phyloP scores from a whole-genome alignment of 2,888 invertebrate species.

The Aquatica leii region DNA sequence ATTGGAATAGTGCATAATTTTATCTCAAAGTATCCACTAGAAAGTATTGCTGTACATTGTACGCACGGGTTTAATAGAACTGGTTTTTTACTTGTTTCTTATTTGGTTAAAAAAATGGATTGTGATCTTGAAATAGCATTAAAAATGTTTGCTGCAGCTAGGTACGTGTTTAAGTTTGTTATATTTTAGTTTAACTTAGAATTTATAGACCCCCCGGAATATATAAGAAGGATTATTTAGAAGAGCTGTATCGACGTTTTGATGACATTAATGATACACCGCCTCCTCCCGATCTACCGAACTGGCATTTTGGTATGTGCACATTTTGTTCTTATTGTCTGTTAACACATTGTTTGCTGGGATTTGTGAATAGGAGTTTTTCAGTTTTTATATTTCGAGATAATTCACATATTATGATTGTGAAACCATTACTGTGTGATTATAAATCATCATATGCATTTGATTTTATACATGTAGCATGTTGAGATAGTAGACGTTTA shows the following conservation, averaged over 20 bases:
- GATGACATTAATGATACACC: conserved; percentile 76
- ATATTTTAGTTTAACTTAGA: conserved; percentile 17
- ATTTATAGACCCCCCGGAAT: conserved; percentile 86
- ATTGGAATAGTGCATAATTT: conserved; percentile 82
- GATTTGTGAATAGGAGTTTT: neutral
- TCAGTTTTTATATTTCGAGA: neutral
- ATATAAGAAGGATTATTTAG: conserved; percentile 95
- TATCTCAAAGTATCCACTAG: conserved; percentile 79
- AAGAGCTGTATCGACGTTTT: conserved; percentile 83
- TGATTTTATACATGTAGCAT: too few species aligned
- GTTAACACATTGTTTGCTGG: neutral
- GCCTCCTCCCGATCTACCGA: conserved; percentile 80
- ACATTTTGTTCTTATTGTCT: neutral
- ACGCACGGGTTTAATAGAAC: conserved; percentile 99
- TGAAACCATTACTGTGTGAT: too few species aligned
- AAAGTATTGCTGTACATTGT: conserved; percentile 87
- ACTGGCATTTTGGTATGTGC: conserved; percentile 79
- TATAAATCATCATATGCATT: too few species aligned
- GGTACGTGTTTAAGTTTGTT: conserved; percentile 58
- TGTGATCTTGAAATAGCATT: conserved; percentile 87
- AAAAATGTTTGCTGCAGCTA: conserved; percentile 74
- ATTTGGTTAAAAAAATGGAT: conserved; percentile 84
- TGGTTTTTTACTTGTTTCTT: conserved; percentile 93
- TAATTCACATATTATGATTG: too few species aligned
- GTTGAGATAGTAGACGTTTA: too few species aligned